Base-by-base conservation (phyloP, 2,113 vertebrate species). In the Marmota flaviventris region DNA sequence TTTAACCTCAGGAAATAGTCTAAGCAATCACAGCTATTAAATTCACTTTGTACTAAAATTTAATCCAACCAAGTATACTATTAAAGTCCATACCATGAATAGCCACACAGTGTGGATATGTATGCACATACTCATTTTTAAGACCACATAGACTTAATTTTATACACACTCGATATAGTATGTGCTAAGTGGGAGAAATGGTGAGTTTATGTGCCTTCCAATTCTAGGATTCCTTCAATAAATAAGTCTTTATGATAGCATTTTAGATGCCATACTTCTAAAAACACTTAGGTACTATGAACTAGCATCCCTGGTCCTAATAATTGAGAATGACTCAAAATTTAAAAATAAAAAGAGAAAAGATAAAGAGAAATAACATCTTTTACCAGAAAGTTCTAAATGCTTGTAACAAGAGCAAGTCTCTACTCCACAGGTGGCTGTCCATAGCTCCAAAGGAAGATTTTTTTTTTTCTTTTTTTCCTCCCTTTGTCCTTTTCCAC, bases 1-100 rank as follows among this genome's bases (percentile, higher is more conserved):
- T 13, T 82, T 85, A 90, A 89, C 72, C 27, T 90, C 72, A 95
- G 76, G 61, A 96, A 97, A 92, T 61, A 85, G 63, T 51, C 82
- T 92, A 82, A 96, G 61, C 39, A 69, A 93, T 82, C 61, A 70
- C 13, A 95, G 84, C 24, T 63, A 91, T 95, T 96, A 96, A 96
- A 91, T 91, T 95, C 67, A 94, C 85, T 53, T 94, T 88, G 83
- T 81, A 45, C 48, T 83, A 91, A 88, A 89, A 93, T 93, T 84
- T 84, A 93, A 97, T 85, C 56, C 77, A 86, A 39, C 8, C 29
- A 78, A 85, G 56, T 78, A 51, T 51, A 83, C n/a, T 77, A 90
- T 92, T 85, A 65, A 95, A 56, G 32, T 56, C 61, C 91, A 61
- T 25, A 67, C 20, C 5, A 45, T 70, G 69, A 94, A 96, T 88